Percentiles rank a stretch among this genome's conserved stretches.
Evolutionary conservation across 2,888 invertebrate species (phyloP).

Genomic region (Drosophila koepferae): DNA sequence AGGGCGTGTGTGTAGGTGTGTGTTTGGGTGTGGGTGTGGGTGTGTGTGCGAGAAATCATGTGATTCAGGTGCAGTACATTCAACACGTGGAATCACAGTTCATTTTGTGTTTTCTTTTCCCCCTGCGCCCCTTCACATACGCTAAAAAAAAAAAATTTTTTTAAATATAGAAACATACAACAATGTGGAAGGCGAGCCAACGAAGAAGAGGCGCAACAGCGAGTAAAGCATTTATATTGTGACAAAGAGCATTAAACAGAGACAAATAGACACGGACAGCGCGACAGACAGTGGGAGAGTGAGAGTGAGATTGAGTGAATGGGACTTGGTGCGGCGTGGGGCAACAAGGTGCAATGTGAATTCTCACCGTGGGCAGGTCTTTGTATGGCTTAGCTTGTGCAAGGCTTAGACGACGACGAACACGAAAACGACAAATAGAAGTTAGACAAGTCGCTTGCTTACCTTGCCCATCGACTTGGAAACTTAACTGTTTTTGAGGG

Average conservation of each 20-base stretch:
- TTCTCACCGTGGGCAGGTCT: constrained; percentile 5
- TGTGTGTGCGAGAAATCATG: constrained; percentile 8
- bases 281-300: constrained; percentile 10
- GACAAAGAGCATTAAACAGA: constrained; percentile 13
- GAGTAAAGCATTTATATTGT: constrained; percentile 37
- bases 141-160: constrained; percentile 37
- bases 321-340: constrained; percentile 14
- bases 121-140: constrained; percentile 6
- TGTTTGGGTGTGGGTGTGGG: background rate
- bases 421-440: constrained; percentile 42
- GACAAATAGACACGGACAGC: constrained; percentile 13
- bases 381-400: constrained; percentile 15
- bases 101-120: constrained; percentile 20
- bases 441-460: constrained; percentile 67
- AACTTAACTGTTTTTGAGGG: constrained; percentile 9
- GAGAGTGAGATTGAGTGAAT: constrained; percentile 9
- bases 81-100: constrained; percentile 69
- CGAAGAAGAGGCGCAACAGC: constrained; percentile 29
- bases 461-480: constrained; percentile 69
- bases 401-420: constrained; percentile 37
- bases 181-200: constrained; percentile 46
- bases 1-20: background rate
- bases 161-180: constrained; percentile 43
- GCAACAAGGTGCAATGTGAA: constrained; percentile 35
- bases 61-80: constrained; percentile 70